Evolutionary conservation across 1,140 invertebrate species (phyloP), one percentile per base, ranked within the genome.

Genomic region (Musca domestica): DNA sequence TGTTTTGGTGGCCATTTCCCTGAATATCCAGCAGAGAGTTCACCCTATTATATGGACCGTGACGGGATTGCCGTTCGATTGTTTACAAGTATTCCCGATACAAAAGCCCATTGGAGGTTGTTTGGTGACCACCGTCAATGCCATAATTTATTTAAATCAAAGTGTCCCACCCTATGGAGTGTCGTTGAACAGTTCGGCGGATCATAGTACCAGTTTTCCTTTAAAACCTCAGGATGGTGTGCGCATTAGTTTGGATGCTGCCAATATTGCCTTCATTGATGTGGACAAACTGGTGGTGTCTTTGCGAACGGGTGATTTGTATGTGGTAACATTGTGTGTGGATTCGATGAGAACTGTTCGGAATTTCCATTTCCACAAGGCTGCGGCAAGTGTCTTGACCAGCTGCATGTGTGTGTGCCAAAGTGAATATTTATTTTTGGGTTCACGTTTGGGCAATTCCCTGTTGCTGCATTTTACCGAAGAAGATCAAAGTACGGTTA

Each of bases 31-130:
- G 69, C 95, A 98, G 77, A 89, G 91, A 73, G 95, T 98, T 0
- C 95, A 98, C 85, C 96, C 96, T 2, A 91, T 98, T 41, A 99
- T 99, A 76, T 99, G 96, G 96, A 95, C 95, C 17, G 90, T 96
- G 0, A 89, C 88, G 20, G 92, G 93, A 78, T 86, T 99, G 49
- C 98, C 98, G 7, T 98, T 95, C 83, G 96, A 99, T 83, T 97
- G 95, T 77, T 86, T 90, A 49, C 89, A 90, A 76, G 91, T 93
- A 10, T 87, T 96, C 67, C 87, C 95, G 15, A 91, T 98, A 7
- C 93, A 94, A 20, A 96, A 95, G 83, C 96, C 96, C 14, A 88
- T 98, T 30, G 95, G 95, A 76, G 96, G 96, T 12, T 96, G 95
- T 61, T 78, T 99, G 17, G 92, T 99, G 56, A 89, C 98, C 84